Evolutionary conservation across 2,888 invertebrate species (phyloP).

Genomic region (Rambutsinella grinnellia): DNA sequence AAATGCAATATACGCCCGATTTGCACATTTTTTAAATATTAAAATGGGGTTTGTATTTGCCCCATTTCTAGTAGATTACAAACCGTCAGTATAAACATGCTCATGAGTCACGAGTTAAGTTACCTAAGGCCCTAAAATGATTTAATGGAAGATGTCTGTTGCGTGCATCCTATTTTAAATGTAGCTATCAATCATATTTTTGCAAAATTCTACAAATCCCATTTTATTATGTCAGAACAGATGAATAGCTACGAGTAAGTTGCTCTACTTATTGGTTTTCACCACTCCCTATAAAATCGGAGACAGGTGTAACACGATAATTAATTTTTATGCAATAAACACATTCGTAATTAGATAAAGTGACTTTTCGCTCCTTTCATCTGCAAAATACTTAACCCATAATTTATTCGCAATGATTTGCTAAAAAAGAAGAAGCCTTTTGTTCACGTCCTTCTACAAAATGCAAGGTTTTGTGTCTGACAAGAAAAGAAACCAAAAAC

Average conservation of each 20-base stretch:
- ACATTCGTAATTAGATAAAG: background rate
- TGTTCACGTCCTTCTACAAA: background rate
- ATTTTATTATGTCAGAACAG: background rate
- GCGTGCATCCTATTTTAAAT: too few species aligned
- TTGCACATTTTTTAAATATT: too few species aligned
- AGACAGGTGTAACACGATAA: background rate
- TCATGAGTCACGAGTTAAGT: too few species aligned
- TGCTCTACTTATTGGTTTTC: too few species aligned
- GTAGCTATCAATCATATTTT: background rate
- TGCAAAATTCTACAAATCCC: background rate
- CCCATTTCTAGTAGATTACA: too few species aligned
- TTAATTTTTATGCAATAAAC: background rate
- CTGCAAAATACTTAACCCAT: too few species aligned
- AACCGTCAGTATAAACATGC: too few species aligned
- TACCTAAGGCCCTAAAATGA: too few species aligned
- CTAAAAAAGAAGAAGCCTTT: background rate
- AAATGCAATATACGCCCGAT: too few species aligned
- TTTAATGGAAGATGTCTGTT: too few species aligned
- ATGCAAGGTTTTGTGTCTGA: background rate
- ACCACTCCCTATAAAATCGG: background rate
- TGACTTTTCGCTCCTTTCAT: too few species aligned
- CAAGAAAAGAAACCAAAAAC: background rate
- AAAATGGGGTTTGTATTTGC: too few species aligned
- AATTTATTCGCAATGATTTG: background rate
- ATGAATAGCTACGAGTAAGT: background rate